Base-by-base conservation (phyloP, 2,113 vertebrate genomes). In the Manacus vitellinus region DNA sequence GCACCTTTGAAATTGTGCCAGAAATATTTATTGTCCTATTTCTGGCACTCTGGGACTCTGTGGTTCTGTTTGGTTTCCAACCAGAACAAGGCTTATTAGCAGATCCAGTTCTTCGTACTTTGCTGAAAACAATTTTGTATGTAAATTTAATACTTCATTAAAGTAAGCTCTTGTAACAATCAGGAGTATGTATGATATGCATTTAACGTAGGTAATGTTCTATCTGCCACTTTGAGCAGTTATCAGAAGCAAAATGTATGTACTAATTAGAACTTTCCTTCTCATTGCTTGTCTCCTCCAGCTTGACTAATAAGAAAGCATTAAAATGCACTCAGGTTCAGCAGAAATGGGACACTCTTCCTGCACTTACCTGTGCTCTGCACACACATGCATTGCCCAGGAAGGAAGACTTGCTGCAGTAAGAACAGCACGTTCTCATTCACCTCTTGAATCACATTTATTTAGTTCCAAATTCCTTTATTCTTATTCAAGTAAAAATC, bases 1-100 rank as follows among this genome's bases (percentile, higher is more conserved):
- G 83, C 81, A 98, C 96, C 97, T 98, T 98, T 98, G 98, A 98
- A 98, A 98, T 93, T 56, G 93, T 96, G 98, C 98, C 98, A 98
- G 95, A 98, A 98, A 98, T 97, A 98, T 98, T 98, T 98, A 98
- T 97, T 98, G 97, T 98, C 89, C 71, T 94, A 87, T 97, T 98
- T 96, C 97, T 98, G 97, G 97, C 88, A 73, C 96, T 98, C 95
- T 96, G 93, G 80, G 92, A 95, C 92, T 89, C 54, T 14, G 11
- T 73, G 94, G 95, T 96, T 96, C 97, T n/a, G 78, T 97, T 97
- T 97, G 94, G 92, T 97, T 97, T 97, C 91, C 90, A 97, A 94
- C 44, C 85, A 95, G 97, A 95, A 89, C 86, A 96, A 95, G 96
- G 92, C 94, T 95, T 97, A 96, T 97, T 98, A 98, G 89, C 92